Evolutionary conservation across 2,888 invertebrate genomes (phyloP).

Genomic region (Cheilosia grossa): DNA sequence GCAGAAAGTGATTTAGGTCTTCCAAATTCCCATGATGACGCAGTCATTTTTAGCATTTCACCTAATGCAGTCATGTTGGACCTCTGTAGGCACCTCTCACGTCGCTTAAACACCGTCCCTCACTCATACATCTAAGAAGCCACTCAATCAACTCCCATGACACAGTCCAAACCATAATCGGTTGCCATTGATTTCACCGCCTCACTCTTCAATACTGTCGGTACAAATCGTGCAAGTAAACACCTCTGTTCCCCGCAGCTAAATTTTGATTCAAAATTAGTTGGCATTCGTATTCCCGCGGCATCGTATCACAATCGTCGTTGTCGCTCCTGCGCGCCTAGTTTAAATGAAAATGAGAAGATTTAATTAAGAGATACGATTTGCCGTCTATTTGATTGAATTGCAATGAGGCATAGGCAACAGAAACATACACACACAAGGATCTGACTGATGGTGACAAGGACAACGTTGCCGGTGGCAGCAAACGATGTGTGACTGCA

Average conservation of each 20-base stretch:
- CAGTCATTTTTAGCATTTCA: too few relatives aligned
- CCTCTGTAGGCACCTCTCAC: too few relatives aligned
- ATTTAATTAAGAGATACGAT: slow-evolving; percentile 53
- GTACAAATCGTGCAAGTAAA: background rate
- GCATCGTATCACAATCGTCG: background rate
- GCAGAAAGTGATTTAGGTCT: too few relatives aligned
- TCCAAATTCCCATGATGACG: too few relatives aligned
- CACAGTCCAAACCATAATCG: too few relatives aligned
- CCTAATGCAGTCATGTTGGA: too few relatives aligned
- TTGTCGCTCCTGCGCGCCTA: background rate
- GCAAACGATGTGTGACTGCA: slow-evolving; percentile 46
- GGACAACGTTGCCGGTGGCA: slow-evolving; percentile 12
- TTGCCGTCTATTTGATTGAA: slow-evolving; percentile 36
- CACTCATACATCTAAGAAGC: too few relatives aligned
- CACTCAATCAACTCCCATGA: too few relatives aligned
- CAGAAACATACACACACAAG: background rate
- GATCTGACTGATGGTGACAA: background rate
- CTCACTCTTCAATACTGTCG: too few relatives aligned
- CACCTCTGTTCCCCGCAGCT: background rate
- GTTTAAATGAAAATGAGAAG: slow-evolving; percentile 17
- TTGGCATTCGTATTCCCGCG: background rate
- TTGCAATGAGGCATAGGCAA: slow-evolving; percentile 21
- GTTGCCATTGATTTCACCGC: too few relatives aligned
- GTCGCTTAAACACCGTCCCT: too few relatives aligned
- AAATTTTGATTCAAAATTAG: slow-evolving; percentile 2